Evolutionary conservation across 2,797 vertebrate genomes (phyloP).

Genomic region (Austrolebias charrua): DNA sequence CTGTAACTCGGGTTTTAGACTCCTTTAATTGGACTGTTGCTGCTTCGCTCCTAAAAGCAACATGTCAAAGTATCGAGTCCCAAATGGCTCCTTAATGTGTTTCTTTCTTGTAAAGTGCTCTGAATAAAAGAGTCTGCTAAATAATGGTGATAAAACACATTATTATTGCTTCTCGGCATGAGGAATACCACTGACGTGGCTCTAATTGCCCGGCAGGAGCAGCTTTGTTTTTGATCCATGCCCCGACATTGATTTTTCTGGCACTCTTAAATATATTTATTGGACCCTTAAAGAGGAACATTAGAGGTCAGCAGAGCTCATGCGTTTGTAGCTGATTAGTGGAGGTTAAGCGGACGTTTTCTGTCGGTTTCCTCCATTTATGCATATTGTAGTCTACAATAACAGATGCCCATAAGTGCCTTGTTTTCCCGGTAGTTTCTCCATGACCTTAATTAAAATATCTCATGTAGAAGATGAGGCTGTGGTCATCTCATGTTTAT

Average conservation of each 20-base stretch:
- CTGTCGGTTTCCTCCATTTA: not conserved
- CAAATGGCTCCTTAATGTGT: not conserved
- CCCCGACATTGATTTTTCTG: conserved; percentile 3
- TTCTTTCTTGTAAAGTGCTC: not conserved
- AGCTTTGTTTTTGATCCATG: not conserved
- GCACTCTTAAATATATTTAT: not conserved
- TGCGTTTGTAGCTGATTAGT: conserved; percentile 14
- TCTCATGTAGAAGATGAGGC: conserved; percentile 11
- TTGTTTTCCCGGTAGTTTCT: conserved; percentile 11
- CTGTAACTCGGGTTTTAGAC: not conserved
- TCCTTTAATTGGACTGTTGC: not conserved
- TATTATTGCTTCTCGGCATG: not conserved
- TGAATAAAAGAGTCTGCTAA: not conserved
- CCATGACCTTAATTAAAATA: conserved; percentile 43
- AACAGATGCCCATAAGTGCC: conserved; percentile 4
- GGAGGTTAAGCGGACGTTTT: not conserved
- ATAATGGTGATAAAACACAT: not conserved
- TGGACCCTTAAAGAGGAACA: not conserved
- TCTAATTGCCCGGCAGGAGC: conserved; percentile 2
- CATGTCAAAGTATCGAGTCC: not conserved
- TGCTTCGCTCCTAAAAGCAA: not conserved
- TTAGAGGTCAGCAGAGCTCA: not conserved
- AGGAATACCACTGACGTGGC: not conserved
- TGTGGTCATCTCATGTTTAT: not conserved
- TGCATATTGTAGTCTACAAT: not conserved